Evolutionary conservation across 2,888 invertebrate genomes (phyloP).

Genomic region (Ochropleura leucogaster): DNA sequence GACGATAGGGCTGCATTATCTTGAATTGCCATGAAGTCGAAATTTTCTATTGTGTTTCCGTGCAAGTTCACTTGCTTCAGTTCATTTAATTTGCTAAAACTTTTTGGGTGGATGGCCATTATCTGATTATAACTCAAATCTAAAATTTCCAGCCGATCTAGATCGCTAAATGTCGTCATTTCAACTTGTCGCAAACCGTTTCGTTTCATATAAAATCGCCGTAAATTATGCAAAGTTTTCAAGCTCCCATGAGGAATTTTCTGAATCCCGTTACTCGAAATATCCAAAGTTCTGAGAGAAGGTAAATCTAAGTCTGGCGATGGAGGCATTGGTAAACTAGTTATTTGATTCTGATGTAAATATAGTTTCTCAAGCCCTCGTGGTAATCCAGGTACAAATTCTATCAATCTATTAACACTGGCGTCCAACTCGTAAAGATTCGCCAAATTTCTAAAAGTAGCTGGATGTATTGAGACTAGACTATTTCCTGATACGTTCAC

Average conservation of each 20-base stretch:
- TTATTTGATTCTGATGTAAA: conserved; percentile 93
- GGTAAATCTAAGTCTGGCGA: conserved; percentile 94
- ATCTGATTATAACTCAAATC: conserved; percentile 95
- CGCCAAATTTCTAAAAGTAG: conserved; percentile 94
- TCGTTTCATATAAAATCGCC: conserved; percentile 93
- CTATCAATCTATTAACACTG: conserved; percentile 93
- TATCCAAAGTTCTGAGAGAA: conserved; percentile 93
- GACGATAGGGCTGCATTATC: conserved; percentile 92
- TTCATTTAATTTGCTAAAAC: conserved; percentile 91
- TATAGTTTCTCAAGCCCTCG: conserved; percentile 94
- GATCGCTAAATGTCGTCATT: conserved; percentile 92
- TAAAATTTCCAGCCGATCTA: conserved; percentile 93
- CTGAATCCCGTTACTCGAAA: conserved; percentile 94
- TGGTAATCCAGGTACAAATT: conserved; percentile 94
- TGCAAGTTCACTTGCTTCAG: conserved; percentile 93
- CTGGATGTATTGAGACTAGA: conserved; percentile 93
- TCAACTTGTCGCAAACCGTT: conserved; percentile 94
- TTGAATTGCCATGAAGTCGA: conserved; percentile 93
- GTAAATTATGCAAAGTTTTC: conserved; percentile 92
- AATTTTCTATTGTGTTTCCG: conserved; percentile 93
- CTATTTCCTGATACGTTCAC: conserved; percentile 95
- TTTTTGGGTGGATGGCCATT: conserved; percentile 91
- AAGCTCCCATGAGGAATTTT: conserved; percentile 92
- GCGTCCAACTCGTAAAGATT: conserved; percentile 95
- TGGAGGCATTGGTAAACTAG: conserved; percentile 91